phyloP scores from a whole-genome alignment of 2,113 vertebrate species.

The Brienomyrus longianalis region DNA sequence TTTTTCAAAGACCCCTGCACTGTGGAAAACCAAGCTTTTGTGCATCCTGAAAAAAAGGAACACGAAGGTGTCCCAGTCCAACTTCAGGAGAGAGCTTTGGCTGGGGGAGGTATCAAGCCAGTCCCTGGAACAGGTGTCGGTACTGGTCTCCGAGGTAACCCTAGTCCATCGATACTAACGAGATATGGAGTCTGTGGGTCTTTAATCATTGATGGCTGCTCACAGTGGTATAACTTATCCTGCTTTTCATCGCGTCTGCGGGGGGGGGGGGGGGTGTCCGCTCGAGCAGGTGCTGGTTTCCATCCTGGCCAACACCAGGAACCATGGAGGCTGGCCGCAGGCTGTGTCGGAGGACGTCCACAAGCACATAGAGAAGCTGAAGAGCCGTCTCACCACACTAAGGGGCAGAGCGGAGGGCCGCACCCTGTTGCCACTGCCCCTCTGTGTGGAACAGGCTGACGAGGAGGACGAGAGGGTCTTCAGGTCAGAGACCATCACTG shows the following conservation, averaged over 20 bases:
- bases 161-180: background rate
- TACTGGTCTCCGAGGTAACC: conserved; percentile 63
- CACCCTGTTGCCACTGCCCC: conserved; percentile 47
- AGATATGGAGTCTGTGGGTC: background rate
- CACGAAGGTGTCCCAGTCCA: conserved; percentile 35
- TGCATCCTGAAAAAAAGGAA: conserved; percentile 55
- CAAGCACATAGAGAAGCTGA: conserved; percentile 50
- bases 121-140: conserved; percentile 63
- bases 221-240: background rate
- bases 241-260: background rate
- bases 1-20: conserved; percentile 46
- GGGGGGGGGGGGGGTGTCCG: background rate
- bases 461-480: conserved; percentile 28
- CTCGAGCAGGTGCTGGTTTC: conserved; percentile 48
- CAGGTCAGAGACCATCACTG: conserved; percentile 29
- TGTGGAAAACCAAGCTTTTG: conserved; percentile 61
- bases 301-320: conserved; percentile 54
- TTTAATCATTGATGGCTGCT: background rate
- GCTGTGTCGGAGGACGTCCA: conserved; percentile 53
- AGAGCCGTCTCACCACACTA: conserved; percentile 49
- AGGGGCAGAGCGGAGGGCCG: conserved; percentile 50
- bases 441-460: conserved; percentile 34
- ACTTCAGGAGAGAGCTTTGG: conserved; percentile 47
- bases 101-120: conserved; percentile 52
- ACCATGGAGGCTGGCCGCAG: conserved; percentile 53